Base-by-base conservation (phyloP, 2,797 vertebrate genomes). In the Lepus townsendii region DNA sequence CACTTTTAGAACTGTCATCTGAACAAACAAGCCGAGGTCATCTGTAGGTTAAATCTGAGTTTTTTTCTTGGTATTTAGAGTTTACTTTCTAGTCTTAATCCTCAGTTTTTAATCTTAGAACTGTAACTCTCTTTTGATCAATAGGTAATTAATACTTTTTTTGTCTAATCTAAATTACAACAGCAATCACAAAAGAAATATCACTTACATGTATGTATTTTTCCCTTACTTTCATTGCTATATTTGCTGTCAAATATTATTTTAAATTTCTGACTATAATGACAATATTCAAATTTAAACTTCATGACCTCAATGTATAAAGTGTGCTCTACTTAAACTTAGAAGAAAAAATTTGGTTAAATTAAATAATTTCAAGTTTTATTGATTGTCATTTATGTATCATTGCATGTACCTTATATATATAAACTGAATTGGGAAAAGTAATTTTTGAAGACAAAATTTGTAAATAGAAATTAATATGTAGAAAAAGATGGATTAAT, bases 11-110 rank as follows among this genome's bases (percentile, higher is more conserved):
- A 98, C 95, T 98, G 97, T 98, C 98, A 98, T 98, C 98, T 98
- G 98, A 98, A 98, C 98, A 98, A 98, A 98, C 98, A 99, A 98
- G 97, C 96, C 93, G 96, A 98, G 98, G 98, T 99, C 98, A 98
- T 96, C 97, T 97, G 90, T 95, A 98, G 98, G 98, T 98, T 98
- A 99, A 98, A 98, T 97, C 96, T 98, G 96, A 98, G 93, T 94
- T 98, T 93, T 98, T 90, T 97, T 94, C 94, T 54, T 97, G 92
- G 85, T 82, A 97, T 86, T 95, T 95, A 97, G 88, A 97, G 89
- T 8, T 97, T 97, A 94, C 83, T 97, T 97, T 97, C 96, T 97
- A 91, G 38, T 94, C 94, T 96, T 96, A 93, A 97, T 97, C 96
- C 62, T 19, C 66, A 92, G 93, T 97, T 97, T 97, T 97, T 85